phyloP scores from a whole-genome alignment of 2,113 vertebrate species.

The Crypturellus undulatus region DNA sequence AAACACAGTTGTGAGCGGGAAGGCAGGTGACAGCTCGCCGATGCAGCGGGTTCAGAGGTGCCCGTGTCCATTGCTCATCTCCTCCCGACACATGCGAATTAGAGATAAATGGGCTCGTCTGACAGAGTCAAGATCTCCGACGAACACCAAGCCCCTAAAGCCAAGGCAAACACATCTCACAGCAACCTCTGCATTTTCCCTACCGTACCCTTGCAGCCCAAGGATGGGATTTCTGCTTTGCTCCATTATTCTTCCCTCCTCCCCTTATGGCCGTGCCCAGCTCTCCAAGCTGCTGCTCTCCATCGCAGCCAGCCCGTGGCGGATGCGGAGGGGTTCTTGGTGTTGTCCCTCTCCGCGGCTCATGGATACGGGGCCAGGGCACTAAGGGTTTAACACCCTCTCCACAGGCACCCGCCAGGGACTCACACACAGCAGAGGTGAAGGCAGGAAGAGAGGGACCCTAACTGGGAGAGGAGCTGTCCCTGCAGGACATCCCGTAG shows the following conservation, averaged over 20 bases:
- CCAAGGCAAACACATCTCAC: rapidly evolving
- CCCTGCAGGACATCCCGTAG: background rate
- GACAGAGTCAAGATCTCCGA: background rate
- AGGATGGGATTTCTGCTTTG: rapidly evolving
- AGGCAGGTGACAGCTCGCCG: background rate
- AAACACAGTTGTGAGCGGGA: background rate
- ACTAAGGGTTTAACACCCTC: rapidly evolving
- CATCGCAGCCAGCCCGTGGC: rapidly evolving
- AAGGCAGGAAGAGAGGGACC: rapidly evolving
- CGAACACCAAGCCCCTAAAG: rapidly evolving
- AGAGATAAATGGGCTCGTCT: background rate
- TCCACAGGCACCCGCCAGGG: rapidly evolving
- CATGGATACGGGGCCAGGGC: rapidly evolving
- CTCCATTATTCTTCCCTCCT: background rate
- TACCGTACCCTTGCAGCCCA: background rate
- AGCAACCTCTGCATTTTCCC: rapidly evolving
- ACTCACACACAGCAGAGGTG: rapidly evolving
- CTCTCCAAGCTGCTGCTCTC: rapidly evolving
- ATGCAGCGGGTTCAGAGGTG: rapidly evolving
- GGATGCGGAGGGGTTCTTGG: rapidly evolving
- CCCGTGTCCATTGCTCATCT: background rate
- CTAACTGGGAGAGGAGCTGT: rapidly evolving
- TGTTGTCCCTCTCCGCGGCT: background rate
- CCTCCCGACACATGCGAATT: background rate
- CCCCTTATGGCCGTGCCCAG: rapidly evolving